phyloP scores from a whole-genome alignment of 2,888 invertebrate genomes.

The Spialia ferax region DNA sequence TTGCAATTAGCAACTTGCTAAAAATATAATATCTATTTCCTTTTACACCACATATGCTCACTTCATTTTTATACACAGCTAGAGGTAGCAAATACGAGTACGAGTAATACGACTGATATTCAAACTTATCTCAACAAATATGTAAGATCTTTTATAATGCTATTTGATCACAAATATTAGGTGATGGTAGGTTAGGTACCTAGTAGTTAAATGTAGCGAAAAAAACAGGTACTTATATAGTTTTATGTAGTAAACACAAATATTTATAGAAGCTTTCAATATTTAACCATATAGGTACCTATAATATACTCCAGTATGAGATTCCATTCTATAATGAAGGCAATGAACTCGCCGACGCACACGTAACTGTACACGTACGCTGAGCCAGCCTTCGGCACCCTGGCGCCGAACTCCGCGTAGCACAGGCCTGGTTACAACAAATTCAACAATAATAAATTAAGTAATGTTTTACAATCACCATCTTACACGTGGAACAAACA shows the following conservation, averaged over 20 bases:
- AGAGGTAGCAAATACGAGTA: background rate
- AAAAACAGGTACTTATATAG: no score
- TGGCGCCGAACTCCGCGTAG: conserved; percentile 96
- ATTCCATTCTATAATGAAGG: conserved; percentile 98
- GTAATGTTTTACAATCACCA: no score
- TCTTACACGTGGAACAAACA: no score
- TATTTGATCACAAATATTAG: no score
- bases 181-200: no score
- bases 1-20: background rate
- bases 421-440: conserved; percentile 88
- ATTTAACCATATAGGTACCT: conserved; percentile 81
- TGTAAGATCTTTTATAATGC: no score
- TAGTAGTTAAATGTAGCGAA: no score
- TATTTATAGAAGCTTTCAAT: no score
- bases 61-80: background rate
- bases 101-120: no score
- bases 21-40: background rate
- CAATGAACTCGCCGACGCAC: conserved; percentile 96
- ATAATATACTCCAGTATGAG: conserved; percentile 96
- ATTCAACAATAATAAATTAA: background rate
- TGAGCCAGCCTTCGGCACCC: conserved; percentile 96
- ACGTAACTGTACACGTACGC: conserved; percentile 98
- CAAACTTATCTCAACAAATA: no score
- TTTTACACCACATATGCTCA: background rate
- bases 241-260: no score